Evolutionary conservation across 1,140 invertebrate genomes (phyloP).

Genomic region (Branchinecta lynchi): DNA sequence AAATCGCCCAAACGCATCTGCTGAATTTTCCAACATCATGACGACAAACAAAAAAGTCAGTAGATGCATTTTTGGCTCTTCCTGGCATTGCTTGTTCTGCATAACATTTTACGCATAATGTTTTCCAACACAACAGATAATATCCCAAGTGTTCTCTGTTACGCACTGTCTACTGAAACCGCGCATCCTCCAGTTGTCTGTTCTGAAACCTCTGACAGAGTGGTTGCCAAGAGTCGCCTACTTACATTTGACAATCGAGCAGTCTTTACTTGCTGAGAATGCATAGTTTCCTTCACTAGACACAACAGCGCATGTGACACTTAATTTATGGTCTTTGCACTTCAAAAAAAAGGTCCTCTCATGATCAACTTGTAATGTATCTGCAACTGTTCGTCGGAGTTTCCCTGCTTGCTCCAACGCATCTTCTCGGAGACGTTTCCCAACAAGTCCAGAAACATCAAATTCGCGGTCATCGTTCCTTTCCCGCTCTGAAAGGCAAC

Average conservation of each 20-base stretch:
- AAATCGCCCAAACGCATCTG: too few relatives aligned
- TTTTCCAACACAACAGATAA: too few relatives aligned
- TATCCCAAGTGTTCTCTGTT: too few relatives aligned
- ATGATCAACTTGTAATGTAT: constrained; percentile 39
- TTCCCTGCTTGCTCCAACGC: constrained; percentile 68
- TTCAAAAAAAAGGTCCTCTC: constrained; percentile 38
- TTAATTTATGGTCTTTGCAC: constrained; percentile 54
- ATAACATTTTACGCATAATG: too few relatives aligned
- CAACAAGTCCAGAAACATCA: constrained; percentile 42
- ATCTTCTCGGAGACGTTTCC: constrained; percentile 58
- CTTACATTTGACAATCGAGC: constrained; percentile 69
- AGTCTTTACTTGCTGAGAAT: constrained; percentile 76
- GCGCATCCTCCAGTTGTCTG: too few relatives aligned
- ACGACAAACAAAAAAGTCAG: too few relatives aligned
- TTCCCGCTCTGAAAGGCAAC: constrained; percentile 41
- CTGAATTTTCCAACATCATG: too few relatives aligned
- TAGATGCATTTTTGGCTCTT: too few relatives aligned
- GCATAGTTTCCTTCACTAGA: constrained; percentile 53
- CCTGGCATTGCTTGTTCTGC: too few relatives aligned
- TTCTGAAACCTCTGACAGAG: too few relatives aligned
- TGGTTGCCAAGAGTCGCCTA: constrained; percentile 14
- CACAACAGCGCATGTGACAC: constrained; percentile 66
- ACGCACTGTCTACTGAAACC: too few relatives aligned
- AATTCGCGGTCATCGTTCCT: constrained; percentile 47
- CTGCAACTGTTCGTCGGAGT: constrained; percentile 53